These are phyloP conservation scores for Brenthis ino DNA, from an alignment of 2,888 invertebrate species.

Conservation along the genomic window DNA sequence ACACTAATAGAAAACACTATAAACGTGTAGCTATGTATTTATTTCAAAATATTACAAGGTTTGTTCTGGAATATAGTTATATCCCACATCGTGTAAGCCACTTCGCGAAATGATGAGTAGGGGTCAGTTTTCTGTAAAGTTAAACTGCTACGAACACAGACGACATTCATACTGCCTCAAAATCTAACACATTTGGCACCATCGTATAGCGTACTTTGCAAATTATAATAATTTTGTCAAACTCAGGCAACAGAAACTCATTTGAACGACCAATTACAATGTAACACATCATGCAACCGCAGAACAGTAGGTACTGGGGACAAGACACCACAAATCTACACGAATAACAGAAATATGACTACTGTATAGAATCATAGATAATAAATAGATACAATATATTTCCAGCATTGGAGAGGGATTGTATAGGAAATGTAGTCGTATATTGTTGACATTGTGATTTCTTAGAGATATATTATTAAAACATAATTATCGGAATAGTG, in stretches of 20 bases:
- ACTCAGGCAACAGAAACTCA: too few species aligned
- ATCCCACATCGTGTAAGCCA: neutral
- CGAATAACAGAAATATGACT: neutral
- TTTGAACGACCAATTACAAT: neutral
- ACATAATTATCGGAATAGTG: constrained; percentile 7
- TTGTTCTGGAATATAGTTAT: neutral
- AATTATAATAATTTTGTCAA: neutral
- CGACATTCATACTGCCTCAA: neutral
- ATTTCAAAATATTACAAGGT: neutral
- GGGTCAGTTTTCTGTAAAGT: neutral
- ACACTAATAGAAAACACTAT: neutral
- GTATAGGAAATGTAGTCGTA: neutral
- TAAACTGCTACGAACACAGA: neutral
- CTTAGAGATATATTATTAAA: constrained; percentile 5
- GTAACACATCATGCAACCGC: neutral
- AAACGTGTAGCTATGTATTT: neutral
- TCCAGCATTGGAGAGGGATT: neutral
- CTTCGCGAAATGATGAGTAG: too few species aligned
- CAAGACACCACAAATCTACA: neutral
- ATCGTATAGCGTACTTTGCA: neutral
- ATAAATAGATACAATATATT: neutral
- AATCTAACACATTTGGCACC: neutral
- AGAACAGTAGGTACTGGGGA: too few species aligned
- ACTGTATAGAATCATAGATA: neutral
- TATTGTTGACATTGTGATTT: neutral